Conservation (phyloP, 2,797 vertebrate species). For the Limosa lapponica region DNA sequence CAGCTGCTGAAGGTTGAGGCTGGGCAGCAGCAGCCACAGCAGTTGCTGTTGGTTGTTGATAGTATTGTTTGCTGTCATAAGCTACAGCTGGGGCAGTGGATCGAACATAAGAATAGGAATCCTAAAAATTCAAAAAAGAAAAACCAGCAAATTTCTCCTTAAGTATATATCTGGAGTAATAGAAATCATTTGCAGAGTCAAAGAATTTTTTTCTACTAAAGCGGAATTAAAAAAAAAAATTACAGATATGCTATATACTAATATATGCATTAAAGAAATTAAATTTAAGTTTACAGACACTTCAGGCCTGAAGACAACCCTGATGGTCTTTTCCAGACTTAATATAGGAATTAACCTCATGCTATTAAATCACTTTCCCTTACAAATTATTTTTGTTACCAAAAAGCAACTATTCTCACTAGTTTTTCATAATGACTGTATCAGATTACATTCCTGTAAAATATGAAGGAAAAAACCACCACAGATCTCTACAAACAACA, state of each 20-base stretch:
- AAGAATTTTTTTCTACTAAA: background rate
- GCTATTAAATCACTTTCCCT: background rate
- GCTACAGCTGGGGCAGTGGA: slow-evolving; percentile 93
- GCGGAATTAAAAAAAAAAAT: background rate
- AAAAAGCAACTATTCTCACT: background rate
- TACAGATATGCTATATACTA: background rate
- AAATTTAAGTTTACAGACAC: background rate
- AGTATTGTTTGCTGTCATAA: slow-evolving; percentile 97
- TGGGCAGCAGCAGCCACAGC: too few relatives aligned
- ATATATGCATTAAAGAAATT: background rate
- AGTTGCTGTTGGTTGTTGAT: slow-evolving; percentile 90
- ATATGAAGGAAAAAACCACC: background rate
- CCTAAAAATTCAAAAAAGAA: too few relatives aligned
- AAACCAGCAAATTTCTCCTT: too few relatives aligned
- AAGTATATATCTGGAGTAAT: background rate
- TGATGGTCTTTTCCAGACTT: background rate
- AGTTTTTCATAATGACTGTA: background rate
- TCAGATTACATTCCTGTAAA: background rate
- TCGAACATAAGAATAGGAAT: slow-evolving; percentile 92
- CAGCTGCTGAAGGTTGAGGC: too few relatives aligned
- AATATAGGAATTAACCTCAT: background rate
- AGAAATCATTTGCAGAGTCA: background rate
- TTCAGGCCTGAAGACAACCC: background rate
- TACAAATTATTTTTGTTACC: background rate
- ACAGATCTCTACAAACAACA: background rate